phyloP scores from a whole-genome alignment of 1,140 invertebrate species.

The Glossosoma conforme region DNA sequence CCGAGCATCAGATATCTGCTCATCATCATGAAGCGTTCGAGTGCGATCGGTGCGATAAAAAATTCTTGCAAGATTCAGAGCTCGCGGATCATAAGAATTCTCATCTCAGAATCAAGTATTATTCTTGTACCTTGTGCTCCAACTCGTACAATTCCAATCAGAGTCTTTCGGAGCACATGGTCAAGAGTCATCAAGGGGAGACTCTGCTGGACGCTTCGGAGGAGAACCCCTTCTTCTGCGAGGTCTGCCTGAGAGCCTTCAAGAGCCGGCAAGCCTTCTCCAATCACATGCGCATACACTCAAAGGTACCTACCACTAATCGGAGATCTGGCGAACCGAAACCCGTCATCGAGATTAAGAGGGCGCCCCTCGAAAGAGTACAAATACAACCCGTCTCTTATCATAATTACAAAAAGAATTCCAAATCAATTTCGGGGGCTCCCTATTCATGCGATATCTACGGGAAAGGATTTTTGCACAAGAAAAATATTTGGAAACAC shows the following conservation, averaged over 20 bases:
- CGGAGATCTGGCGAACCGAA: slow-evolving; percentile 40
- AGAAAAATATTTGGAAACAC: slow-evolving; percentile 52
- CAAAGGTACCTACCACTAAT: slow-evolving; percentile 46
- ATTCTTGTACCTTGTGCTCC: slow-evolving; percentile 55
- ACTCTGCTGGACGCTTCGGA: slow-evolving; percentile 23
- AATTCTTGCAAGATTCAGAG: slow-evolving; percentile 54
- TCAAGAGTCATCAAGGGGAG: slow-evolving; percentile 39
- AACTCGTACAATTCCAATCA: slow-evolving; percentile 57
- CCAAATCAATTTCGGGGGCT: slow-evolving; percentile 37
- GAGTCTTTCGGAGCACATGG: slow-evolving; percentile 53
- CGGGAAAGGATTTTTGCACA: slow-evolving; percentile 53
- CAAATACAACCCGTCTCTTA: not conserved
- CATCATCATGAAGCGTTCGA: slow-evolving; percentile 49
- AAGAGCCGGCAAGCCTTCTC: slow-evolving; percentile 49
- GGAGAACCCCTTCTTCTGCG: slow-evolving; percentile 45
- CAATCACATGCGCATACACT: slow-evolving; percentile 51
- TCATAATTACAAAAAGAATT: slow-evolving; percentile 12
- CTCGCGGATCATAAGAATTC: slow-evolving; percentile 59
- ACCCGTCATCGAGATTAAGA: not conserved
- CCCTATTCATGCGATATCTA: slow-evolving; percentile 56
- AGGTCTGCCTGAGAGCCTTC: slow-evolving; percentile 46
- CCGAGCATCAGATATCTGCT: slow-evolving; percentile 50
- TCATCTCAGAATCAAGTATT: slow-evolving; percentile 62
- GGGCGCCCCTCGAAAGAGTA: not conserved
- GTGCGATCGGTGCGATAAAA: slow-evolving; percentile 59